These are phyloP conservation scores for Xanthorhoe spadicearia DNA, from an alignment of 2,888 invertebrate species.

Conservation along the genomic window DNA sequence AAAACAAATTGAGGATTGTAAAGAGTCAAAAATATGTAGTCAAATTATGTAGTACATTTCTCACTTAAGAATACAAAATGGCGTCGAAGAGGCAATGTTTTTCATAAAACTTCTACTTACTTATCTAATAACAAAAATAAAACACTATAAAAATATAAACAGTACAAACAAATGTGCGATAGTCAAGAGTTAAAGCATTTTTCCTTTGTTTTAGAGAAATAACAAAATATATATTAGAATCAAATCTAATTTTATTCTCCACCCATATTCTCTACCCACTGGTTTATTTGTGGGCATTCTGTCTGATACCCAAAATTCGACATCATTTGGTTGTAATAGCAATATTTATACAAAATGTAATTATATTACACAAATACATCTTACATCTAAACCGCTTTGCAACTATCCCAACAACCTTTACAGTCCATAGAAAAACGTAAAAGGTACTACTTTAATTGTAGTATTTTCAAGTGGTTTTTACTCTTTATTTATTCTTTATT, in stretches of 20 bases:
- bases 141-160: slow-evolving; percentile 18
- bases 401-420: background rate
- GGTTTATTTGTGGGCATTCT: background rate
- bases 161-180: slow-evolving; percentile 19
- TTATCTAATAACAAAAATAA: slow-evolving; percentile 14
- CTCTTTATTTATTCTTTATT: no score
- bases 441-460: no score
- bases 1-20: slow-evolving; percentile 23
- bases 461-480: no score
- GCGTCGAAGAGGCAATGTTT: slow-evolving; percentile 15
- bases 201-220: background rate
- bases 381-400: background rate
- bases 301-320: background rate
- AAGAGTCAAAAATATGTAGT: slow-evolving; percentile 29
- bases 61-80: background rate
- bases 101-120: background rate
- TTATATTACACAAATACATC: slow-evolving; percentile 26
- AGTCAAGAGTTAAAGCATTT: slow-evolving; percentile 25
- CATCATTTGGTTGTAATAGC: background rate
- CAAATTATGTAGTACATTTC: slow-evolving; percentile 9
- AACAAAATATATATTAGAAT: slow-evolving; percentile 18
- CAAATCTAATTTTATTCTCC: slow-evolving; percentile 9
- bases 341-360: slow-evolving; percentile 25
- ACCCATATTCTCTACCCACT: background rate
- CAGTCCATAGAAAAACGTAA: no score